These are phyloP conservation scores for Hucho hucho DNA, from an alignment of 2,113 vertebrate genomes.

Conservation along the genomic window DNA sequence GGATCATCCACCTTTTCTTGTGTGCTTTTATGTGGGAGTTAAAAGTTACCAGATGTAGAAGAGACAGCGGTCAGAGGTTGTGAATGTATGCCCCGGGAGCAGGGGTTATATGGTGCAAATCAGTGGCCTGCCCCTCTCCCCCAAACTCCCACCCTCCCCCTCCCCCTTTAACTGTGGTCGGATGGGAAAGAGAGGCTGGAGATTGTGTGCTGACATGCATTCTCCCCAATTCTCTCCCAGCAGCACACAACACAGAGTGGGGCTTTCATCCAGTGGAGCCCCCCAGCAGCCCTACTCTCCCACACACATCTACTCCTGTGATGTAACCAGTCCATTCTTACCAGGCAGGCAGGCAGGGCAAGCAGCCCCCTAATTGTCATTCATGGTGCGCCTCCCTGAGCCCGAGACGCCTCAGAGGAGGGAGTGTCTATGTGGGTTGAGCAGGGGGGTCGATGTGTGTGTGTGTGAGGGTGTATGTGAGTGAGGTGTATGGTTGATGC, in stretches of 20 bases:
- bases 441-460: not conserved
- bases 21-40: conserved; percentile 39
- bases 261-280: conserved; percentile 49
- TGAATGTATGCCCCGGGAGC: conserved; percentile 57
- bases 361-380: conserved; percentile 66
- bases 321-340: conserved; percentile 68
- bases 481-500: not conserved
- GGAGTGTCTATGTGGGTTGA: conserved; percentile 17
- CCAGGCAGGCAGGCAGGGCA: conserved; percentile 1
- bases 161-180: conserved; percentile 38
- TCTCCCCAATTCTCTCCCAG: conserved; percentile 40
- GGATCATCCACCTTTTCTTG: conserved; percentile 35
- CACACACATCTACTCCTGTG: conserved; percentile 58
- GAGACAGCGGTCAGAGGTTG: conserved; percentile 47
- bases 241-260: conserved; percentile 16
- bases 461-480: not conserved
- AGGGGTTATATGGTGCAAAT: conserved; percentile 73
- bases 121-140: conserved; percentile 36
- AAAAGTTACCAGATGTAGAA: conserved; percentile 70
- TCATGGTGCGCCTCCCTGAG: conserved; percentile 56
- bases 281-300: conserved; percentile 58
- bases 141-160: conserved; percentile 7
- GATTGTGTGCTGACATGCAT: conserved; percentile 53
- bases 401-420: conserved; percentile 16
- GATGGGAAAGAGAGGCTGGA: conserved; percentile 64